Evolutionary conservation across 2,797 vertebrate genomes (phyloP).

Genomic region (Arnoldichthys spilopterus): DNA sequence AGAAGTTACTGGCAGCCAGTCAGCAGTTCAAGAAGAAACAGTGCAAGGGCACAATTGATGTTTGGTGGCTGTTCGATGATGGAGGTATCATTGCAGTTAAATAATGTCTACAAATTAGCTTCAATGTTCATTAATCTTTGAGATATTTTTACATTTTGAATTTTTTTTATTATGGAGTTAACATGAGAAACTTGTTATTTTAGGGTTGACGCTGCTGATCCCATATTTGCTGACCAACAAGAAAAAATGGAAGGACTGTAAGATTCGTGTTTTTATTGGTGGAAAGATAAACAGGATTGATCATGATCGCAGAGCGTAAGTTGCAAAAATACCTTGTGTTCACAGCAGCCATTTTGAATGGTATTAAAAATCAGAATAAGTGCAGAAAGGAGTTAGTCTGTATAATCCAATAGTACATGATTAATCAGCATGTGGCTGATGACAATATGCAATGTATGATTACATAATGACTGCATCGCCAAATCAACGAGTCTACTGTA

Average conservation of each 20-base stretch:
- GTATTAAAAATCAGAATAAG: not conserved
- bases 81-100: constrained; percentile 79
- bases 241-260: constrained; percentile 96
- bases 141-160: not conserved
- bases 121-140: not conserved
- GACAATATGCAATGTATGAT: not conserved
- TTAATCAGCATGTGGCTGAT: constrained; percentile 3
- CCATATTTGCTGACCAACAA: constrained; percentile 94
- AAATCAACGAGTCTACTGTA: not conserved
- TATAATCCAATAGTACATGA: not conserved
- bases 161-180: not conserved
- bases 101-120: not conserved
- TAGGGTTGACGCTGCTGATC: constrained; percentile 94
- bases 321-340: constrained; percentile 33
- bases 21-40: constrained; percentile 95
- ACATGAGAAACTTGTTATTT: not conserved
- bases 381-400: not conserved
- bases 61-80: constrained; percentile 99
- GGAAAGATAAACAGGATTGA: constrained; percentile 98
- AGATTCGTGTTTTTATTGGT: constrained; percentile 97
- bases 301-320: constrained; percentile 96
- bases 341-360: not conserved
- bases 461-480: not conserved
- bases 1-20: constrained; percentile 90
- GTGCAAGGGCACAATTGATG: constrained; percentile 95